Percentiles rank a stretch among this genome's conserved stretches.
Conservation (phyloP, 2,888 invertebrate species). For the Chrysolina haemoptera region DNA sequence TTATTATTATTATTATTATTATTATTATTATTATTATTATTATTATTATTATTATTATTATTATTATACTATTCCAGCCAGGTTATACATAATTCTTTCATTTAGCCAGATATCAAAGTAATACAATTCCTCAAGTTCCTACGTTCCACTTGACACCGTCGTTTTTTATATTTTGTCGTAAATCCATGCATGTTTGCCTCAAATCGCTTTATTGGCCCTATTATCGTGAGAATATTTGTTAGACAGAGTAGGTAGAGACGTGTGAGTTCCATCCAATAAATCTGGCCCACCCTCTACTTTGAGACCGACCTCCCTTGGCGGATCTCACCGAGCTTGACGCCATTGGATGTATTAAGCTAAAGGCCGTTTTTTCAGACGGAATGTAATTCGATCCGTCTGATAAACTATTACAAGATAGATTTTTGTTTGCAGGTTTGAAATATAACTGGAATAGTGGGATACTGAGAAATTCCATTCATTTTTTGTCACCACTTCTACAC, state of each 20-base stretch:
- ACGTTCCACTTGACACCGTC: neutral
- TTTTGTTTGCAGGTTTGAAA: neutral
- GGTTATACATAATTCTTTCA: neutral
- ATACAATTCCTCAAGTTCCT: neutral
- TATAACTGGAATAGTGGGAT: no score
- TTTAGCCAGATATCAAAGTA: neutral
- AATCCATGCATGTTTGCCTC: constrained; percentile 9
- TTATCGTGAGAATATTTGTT: neutral
- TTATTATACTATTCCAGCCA: no score
- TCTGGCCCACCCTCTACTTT: constrained; percentile 20
- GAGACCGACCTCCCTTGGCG: constrained; percentile 19
- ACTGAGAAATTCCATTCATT: neutral
- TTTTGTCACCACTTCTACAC: constrained; percentile 1
- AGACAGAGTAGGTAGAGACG: constrained; percentile 16
- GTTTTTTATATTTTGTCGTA: constrained; percentile 7
- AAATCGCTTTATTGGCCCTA: constrained; percentile 18
- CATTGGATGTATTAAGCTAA: neutral
- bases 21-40: no score
- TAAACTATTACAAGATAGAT: constrained; percentile 4
- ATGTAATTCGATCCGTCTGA: neutral
- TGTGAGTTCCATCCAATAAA: constrained; percentile 22
- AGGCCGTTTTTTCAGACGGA: neutral
- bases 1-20: no score
- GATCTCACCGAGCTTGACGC: constrained; percentile 4
- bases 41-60: no score